Conservation (phyloP, 2,797 vertebrate genomes). For the Columba guinea region DNA sequence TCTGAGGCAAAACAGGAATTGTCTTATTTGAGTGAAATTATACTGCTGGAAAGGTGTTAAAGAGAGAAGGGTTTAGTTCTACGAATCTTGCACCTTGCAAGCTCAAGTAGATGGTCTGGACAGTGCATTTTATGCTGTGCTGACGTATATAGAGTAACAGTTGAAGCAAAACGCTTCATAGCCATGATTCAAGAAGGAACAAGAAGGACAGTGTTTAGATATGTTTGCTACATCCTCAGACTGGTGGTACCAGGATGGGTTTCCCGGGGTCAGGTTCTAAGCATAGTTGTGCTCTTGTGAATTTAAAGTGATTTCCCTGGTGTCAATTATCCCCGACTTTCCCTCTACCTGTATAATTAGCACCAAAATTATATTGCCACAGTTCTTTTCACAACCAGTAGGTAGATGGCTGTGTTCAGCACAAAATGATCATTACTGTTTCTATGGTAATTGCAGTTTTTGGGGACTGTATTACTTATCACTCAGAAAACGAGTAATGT, state of each 20-base stretch:
- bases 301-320: background rate
- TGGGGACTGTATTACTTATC: background rate
- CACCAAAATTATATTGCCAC: background rate
- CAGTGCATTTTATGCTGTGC: background rate
- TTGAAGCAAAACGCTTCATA: background rate
- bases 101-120: background rate
- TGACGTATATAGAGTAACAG: background rate
- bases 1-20: background rate
- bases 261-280: background rate
- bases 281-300: background rate
- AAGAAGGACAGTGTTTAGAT: background rate
- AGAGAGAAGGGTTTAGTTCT: background rate
- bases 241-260: background rate
- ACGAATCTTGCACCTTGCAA: background rate
- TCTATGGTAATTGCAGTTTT: background rate
- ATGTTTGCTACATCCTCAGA: background rate
- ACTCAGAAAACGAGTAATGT: background rate
- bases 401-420: background rate
- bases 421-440: background rate
- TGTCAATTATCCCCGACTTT: background rate
- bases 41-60: background rate
- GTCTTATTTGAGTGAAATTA: background rate
- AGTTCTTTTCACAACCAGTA: background rate
- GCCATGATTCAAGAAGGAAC: background rate
- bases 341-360: fast-evolving